Conservation (phyloP, 2,113 vertebrate genomes). For the Amazona guildingii region DNA sequence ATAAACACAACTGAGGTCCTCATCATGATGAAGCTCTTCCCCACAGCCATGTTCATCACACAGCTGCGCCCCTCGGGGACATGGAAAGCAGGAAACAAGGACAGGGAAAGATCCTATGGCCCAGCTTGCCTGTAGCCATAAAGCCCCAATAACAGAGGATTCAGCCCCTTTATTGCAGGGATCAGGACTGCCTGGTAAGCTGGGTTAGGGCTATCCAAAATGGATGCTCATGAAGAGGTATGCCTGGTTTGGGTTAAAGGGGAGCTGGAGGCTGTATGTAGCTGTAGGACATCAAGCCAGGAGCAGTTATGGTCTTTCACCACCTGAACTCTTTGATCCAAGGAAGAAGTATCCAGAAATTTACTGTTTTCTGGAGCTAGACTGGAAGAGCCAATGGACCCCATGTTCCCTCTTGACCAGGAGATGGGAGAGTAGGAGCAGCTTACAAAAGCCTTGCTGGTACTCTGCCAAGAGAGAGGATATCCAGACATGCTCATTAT, state of each 20-base stretch:
- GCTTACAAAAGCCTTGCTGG: conserved; percentile 61
- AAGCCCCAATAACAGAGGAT: background rate
- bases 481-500: accelerated
- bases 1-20: background rate
- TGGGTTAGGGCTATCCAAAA: background rate
- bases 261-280: background rate
- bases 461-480: background rate
- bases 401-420: conserved; percentile 38
- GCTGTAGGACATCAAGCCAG: too few species aligned
- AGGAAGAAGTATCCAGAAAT: background rate
- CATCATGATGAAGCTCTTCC: conserved; percentile 50
- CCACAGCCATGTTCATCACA: conserved; percentile 13
- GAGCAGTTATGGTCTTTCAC: background rate
- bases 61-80: conserved; percentile 45
- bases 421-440: conserved; percentile 61
- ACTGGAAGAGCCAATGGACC: conserved; percentile 50
- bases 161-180: background rate
- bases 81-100: background rate
- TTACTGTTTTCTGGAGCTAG: conserved; percentile 64
- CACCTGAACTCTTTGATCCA: background rate
- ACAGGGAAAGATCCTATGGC: background rate
- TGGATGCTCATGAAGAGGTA: accelerated
- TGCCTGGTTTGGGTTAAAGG: background rate
- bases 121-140: background rate
- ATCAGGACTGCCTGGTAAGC: background rate